These are phyloP conservation scores for Acrobeloides nanus DNA, from an alignment of 2,888 invertebrate species.

Conservation along the genomic window DNA sequence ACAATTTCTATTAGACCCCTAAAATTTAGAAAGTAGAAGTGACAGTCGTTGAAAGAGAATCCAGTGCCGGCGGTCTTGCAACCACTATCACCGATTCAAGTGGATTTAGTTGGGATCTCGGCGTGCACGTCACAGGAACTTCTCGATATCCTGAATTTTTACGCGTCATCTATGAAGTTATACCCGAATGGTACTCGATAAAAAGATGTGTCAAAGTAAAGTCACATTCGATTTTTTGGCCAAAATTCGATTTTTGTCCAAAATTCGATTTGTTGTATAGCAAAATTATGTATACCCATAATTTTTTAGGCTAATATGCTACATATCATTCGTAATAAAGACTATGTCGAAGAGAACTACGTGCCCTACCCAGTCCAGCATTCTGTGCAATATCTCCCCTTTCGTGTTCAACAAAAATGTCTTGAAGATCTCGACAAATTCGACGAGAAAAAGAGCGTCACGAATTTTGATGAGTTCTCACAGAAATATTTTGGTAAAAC, in stretches of 20 bases:
- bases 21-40: constrained; percentile 20
- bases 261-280: neutral
- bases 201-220: constrained; percentile 21
- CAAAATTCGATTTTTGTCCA: neutral
- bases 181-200: constrained; percentile 24
- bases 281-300: too few species aligned
- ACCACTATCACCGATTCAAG: constrained; percentile 23
- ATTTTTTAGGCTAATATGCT: constrained; percentile 30
- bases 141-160: constrained; percentile 14
- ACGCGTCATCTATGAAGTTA: constrained; percentile 15
- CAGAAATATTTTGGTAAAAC: constrained; percentile 33
- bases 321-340: constrained; percentile 15
- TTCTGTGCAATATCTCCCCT: constrained; percentile 29
- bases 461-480: constrained; percentile 39
- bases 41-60: constrained; percentile 22
- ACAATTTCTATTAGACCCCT: too few species aligned
- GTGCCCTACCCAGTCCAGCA: constrained; percentile 33
- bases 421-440: constrained; percentile 23
- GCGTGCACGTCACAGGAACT: constrained; percentile 27
- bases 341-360: constrained; percentile 18
- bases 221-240: neutral
- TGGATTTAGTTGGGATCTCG: constrained; percentile 33
- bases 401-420: constrained; percentile 22
- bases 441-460: constrained; percentile 2
- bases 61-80: constrained; percentile 28